Evolutionary conservation across 2,113 vertebrate species (phyloP), one percentile per base, ranked within the genome.

Genomic region (Gobio gobio): DNA sequence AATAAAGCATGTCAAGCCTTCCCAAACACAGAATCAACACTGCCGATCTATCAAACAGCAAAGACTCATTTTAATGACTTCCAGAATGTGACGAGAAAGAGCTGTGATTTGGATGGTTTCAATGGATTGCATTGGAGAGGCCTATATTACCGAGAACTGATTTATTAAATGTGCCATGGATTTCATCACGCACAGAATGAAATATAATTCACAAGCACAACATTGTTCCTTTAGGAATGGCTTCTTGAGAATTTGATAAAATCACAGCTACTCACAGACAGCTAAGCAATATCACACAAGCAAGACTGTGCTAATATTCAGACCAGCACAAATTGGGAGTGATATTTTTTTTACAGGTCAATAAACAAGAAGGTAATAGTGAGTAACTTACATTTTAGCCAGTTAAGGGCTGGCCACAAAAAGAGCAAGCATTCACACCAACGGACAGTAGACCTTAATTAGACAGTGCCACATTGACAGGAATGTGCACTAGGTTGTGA

Each of bases 1-100:
- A 85, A 61, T 75, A 83, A 75, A 74, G 56, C 80, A 68, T 58
- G 64, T 80, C 75, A 66, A 66, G 76, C 59, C 64, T 43, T 40
- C 24, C 22, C 24, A 66, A 72, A 47, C 49, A 7, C 14, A 51
- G 43, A 13, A 43, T 76, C 49, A 63, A 54, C 45, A 56, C 5
- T 40, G 47, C 36, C 49, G n/a, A 73, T 75, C 59, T 33, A 75
- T 75, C 10, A 12, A 47, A 24, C 40, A 73, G 18, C 20, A n/a
- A 13, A 10, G 10, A 40, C 26, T 58, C n/a, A 5, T 72, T 78
- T 43, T 70, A 61, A 45, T 79, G 29, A 24, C 63, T 45, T 54
- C n/a, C 33, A 45, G n/a, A 45, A 72, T 36, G 70, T 56, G 47
- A 40, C 6, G 26, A 51, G 18, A 70, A 80, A 59, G 36, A 59